Conservation (phyloP, 2,113 vertebrate genomes). For the Thalassarche chlororhynchos region DNA sequence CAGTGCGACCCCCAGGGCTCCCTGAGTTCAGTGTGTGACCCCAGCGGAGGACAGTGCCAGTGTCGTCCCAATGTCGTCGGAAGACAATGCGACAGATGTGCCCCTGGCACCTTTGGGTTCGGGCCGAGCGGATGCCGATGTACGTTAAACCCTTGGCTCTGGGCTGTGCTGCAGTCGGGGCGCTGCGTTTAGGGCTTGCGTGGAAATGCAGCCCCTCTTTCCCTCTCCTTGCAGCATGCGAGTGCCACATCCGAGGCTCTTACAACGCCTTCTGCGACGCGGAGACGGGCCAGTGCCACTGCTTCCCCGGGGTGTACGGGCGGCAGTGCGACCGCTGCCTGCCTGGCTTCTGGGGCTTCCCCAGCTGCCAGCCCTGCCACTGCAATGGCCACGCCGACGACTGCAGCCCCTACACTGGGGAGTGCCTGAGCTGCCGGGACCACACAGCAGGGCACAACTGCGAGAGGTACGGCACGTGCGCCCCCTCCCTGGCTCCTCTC, state of each 20-base stretch:
- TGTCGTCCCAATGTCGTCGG: constrained; percentile 91
- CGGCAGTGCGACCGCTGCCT: constrained; percentile 91
- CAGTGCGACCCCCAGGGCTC: constrained; percentile 95
- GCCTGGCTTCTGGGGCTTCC: constrained; percentile 93
- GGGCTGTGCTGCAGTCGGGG: neutral
- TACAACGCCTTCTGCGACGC: constrained; percentile 82
- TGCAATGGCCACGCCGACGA: constrained; percentile 89
- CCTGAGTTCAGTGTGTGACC: constrained; percentile 90
- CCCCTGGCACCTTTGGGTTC: constrained; percentile 90
- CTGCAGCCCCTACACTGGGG: constrained; percentile 83
- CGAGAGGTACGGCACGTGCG: constrained; percentile 72
- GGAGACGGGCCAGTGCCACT: constrained; percentile 89
- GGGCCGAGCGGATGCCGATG: constrained; percentile 91
- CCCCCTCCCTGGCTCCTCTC: neutral
- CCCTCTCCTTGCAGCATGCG: constrained; percentile 79
- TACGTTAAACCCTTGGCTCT: constrained; percentile 61
- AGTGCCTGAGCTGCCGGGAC: constrained; percentile 86
- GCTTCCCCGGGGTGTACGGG: constrained; percentile 82
- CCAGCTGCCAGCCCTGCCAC: constrained; percentile 86
- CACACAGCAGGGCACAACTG: constrained; percentile 87
- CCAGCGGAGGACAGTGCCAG: constrained; percentile 91
- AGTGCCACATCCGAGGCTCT: constrained; percentile 88
- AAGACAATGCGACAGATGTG: constrained; percentile 88
- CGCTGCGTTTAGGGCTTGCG: neutral
- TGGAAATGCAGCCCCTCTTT: neutral